These are phyloP conservation scores for Dromas ardeola DNA, from an alignment of 2,113 vertebrate species.

Conservation along the genomic window DNA sequence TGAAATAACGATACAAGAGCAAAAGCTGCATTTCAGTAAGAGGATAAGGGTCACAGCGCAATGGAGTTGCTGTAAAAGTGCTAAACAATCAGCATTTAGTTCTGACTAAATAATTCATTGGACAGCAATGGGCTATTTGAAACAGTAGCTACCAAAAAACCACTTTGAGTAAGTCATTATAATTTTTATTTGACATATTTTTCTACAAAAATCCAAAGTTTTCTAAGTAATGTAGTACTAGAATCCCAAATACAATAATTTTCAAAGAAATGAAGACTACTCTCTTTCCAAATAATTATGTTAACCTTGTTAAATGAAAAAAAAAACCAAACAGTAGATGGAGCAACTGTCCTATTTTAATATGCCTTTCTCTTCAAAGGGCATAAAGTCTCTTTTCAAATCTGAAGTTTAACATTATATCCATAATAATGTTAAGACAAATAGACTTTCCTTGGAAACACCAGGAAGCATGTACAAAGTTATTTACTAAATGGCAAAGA, in stretches of 20 bases:
- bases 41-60: neutral
- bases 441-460: constrained; percentile 2
- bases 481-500: neutral
- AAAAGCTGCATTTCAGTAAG: neutral
- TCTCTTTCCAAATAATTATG: neutral
- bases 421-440: constrained; percentile 8
- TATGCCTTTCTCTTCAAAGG: neutral
- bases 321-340: constrained; percentile 73
- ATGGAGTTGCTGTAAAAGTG: neutral
- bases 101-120: neutral
- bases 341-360: constrained; percentile 46
- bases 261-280: neutral
- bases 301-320: neutral
- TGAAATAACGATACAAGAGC: neutral
- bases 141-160: neutral
- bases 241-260: neutral
- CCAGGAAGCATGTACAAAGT: neutral
- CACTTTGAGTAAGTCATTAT: neutral
- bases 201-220: neutral
- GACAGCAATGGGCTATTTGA: neutral
- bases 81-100: neutral
- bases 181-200: neutral
- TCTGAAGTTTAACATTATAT: neutral
- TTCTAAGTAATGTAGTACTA: neutral
- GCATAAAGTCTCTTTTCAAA: neutral